Evolutionary conservation across 2,113 vertebrate genomes (phyloP).

Genomic region (Psettodes erumei): DNA sequence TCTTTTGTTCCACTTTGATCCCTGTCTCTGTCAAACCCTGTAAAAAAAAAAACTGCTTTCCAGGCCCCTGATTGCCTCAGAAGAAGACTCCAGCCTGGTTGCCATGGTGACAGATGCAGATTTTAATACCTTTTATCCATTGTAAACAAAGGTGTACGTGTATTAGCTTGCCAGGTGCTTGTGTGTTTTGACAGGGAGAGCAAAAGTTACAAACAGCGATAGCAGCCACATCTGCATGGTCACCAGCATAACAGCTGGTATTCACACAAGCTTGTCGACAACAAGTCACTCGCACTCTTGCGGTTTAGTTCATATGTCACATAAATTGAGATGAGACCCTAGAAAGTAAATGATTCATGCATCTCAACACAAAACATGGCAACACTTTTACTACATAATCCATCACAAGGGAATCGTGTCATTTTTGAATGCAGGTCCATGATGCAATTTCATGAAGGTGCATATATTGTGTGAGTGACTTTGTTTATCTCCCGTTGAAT

Average conservation of each 20-base stretch:
- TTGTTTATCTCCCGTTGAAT: conserved; percentile 16
- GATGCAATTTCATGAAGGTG: conserved; percentile 38
- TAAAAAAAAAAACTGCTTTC: no score
- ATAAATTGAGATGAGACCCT: not conserved
- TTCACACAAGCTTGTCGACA: not conserved
- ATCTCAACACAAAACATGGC: conserved; percentile 7
- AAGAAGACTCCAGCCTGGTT: conserved; percentile 40
- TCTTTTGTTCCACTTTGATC: conserved; percentile 45
- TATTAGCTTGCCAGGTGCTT: not conserved
- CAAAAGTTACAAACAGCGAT: not conserved
- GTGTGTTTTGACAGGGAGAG: not conserved
- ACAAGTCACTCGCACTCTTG: not conserved
- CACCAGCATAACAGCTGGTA: not conserved
- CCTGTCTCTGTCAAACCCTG: conserved; percentile 12
- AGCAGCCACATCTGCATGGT: not conserved
- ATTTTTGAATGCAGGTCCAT: conserved; percentile 13
- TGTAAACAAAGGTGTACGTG: conserved; percentile 18
- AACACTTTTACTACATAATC: conserved; percentile 23
- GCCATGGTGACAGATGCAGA: conserved; percentile 44
- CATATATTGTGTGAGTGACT: conserved; percentile 1
- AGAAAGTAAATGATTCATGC: conserved; percentile 27
- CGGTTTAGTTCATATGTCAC: conserved; percentile 13
- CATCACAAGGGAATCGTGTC: conserved; percentile 2
- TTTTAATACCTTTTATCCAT: conserved; percentile 39
- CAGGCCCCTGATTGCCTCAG: conserved; percentile 51